phyloP scores from a whole-genome alignment of 2,797 vertebrate genomes.

The Oceanodroma leucorhoa region DNA sequence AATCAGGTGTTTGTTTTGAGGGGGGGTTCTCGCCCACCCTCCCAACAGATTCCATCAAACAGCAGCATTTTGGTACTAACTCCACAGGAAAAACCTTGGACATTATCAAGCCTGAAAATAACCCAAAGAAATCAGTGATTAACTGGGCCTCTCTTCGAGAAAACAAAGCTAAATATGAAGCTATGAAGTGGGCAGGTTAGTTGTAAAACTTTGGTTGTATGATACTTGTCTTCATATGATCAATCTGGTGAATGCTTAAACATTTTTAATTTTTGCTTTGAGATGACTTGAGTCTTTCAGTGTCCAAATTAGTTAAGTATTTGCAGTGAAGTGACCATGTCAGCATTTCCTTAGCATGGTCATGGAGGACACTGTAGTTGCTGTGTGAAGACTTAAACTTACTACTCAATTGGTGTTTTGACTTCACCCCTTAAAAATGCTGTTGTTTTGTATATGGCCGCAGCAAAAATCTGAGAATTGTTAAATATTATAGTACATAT shows the following conservation, averaged over 20 bases:
- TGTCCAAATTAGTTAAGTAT: not conserved
- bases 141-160: constrained; percentile 87
- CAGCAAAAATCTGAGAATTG: not conserved
- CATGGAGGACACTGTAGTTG: not conserved
- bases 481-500: not conserved
- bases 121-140: constrained; percentile 61
- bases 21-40: not conserved
- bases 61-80: not conserved
- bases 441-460: not conserved
- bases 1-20: not conserved
- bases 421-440: not conserved
- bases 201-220: not conserved
- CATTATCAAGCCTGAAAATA: not conserved
- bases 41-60: not conserved
- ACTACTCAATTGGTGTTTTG: not conserved
- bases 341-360: not conserved
- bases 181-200: constrained; percentile 93
- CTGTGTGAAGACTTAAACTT: not conserved
- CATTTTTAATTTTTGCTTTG: not conserved
- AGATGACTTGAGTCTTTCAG: not conserved
- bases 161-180: constrained; percentile 84
- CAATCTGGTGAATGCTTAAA: not conserved
- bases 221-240: not conserved
- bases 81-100: not conserved
- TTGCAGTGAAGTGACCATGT: not conserved